Evolutionary conservation across 2,888 invertebrate species (phyloP).

Genomic region (Parnassius mnemosyne): DNA sequence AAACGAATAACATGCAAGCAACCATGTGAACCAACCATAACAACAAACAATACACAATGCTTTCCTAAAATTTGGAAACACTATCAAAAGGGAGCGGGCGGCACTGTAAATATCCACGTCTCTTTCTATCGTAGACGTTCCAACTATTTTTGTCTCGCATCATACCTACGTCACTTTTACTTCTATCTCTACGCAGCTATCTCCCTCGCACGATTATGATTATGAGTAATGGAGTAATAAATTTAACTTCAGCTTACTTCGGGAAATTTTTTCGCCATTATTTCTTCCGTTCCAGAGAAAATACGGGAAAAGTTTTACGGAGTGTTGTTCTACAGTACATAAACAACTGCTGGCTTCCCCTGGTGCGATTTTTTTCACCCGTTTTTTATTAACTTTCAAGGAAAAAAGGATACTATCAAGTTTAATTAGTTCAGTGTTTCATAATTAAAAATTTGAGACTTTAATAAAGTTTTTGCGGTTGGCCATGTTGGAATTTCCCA

Average conservation of each 20-base stretch:
- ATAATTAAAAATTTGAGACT: constrained; percentile 9
- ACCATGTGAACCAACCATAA: constrained; percentile 55
- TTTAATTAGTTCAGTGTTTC: constrained; percentile 9
- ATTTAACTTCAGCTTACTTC: constrained; percentile 42
- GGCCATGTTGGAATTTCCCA: background rate
- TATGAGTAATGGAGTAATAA: constrained; percentile 58
- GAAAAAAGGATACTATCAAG: background rate
- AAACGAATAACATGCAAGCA: background rate
- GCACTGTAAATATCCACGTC: constrained; percentile 62
- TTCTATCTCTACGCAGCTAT: constrained; percentile 37
- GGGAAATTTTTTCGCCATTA: constrained; percentile 36
- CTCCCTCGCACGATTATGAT: constrained; percentile 53
- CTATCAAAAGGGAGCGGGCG: constrained; percentile 73
- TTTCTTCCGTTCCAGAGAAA: constrained; percentile 34
- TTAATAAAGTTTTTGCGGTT: background rate
- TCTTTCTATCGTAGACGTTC: constrained; percentile 37
- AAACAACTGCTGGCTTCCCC: constrained; percentile 34
- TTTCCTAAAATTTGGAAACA: constrained; percentile 80
- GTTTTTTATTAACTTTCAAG: constrained; percentile 30
- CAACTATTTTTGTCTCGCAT: constrained; percentile 37
- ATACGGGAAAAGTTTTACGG: constrained; percentile 40
- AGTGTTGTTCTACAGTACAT: constrained; percentile 29
- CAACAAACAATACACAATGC: constrained; percentile 63
- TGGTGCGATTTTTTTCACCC: constrained; percentile 28
- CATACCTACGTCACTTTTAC: constrained; percentile 29